Evolutionary conservation across 2,797 vertebrate genomes (phyloP).

Genomic region (Sebastiscus albofasciatus): DNA sequence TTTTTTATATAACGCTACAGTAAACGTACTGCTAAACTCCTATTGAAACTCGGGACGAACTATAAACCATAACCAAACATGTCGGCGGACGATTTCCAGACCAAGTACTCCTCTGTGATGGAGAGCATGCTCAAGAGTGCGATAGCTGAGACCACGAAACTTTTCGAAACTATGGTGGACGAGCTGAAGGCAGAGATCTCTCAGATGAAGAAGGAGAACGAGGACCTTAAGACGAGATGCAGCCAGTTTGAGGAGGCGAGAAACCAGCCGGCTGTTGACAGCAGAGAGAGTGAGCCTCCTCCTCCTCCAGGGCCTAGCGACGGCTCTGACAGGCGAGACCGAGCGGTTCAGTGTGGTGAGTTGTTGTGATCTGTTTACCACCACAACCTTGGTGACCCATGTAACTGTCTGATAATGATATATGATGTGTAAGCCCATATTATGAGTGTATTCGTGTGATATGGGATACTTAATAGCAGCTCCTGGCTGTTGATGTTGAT

Average conservation of each 20-base stretch:
- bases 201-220: constrained; percentile 74
- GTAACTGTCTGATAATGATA: accelerated
- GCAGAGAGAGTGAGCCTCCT: not conserved
- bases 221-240: constrained; percentile 64
- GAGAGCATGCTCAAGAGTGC: constrained; percentile 75
- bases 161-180: constrained; percentile 80
- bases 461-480: accelerated
- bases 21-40: not conserved
- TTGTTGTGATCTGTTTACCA: not conserved
- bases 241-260: constrained; percentile 40
- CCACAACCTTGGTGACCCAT: accelerated
- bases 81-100: constrained; percentile 73
- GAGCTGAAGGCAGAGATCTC: constrained; percentile 78
- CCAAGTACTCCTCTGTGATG: constrained; percentile 78
- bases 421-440: not conserved
- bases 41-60: not conserved
- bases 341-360: constrained; percentile 81
- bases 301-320: not conserved
- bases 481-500: not conserved
- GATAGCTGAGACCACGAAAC: constrained; percentile 77
- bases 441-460: accelerated
- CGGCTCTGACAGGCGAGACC: constrained; percentile 56
- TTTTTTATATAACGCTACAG: not conserved
- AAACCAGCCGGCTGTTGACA: not conserved
- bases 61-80: constrained; percentile 23